Evolutionary conservation across 2,113 vertebrate genomes (phyloP), one percentile per base, ranked within the genome.

Genomic region (Dascyllus trimaculatus): DNA sequence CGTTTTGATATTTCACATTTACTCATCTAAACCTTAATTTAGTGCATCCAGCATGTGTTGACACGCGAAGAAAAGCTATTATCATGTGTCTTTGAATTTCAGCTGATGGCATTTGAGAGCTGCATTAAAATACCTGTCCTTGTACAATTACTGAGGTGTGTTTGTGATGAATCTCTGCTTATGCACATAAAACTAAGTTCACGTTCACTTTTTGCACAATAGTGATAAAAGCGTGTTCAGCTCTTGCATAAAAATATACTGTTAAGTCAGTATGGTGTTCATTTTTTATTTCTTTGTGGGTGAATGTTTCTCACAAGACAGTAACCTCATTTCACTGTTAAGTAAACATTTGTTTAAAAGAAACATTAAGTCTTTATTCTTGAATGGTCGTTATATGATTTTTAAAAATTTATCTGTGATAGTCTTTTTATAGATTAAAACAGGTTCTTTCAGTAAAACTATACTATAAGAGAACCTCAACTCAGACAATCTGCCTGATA

Each of bases 21-120:
- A 83, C 89, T 90, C 86, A 61, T 92, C 90, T 92, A 92, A 93
- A 93, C 85, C 90, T 93, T 91, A 69, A 90, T 93, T 93, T 87
- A 81, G 84, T 81, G 77, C 76, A 85, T 75, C 59, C 74, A 65
- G 88, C 71, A 81, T 62, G 68, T 88, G 90, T 84, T 92, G 90
- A 91, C 90, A 85, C 15, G 81, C 67, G 48, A 67, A 90, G 71
- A 91, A 90, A 90, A 87, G 84, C 48, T 56, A 72, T 86, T 76
- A 80, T 71, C 75, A 79, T 43, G 59, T 54, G 65, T 78, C 81
- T 92, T 88, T 91, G 80, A 82, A 85, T 82, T 88, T 78, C 78
- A 81, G 75, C 57, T 85, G 78, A 88, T 85, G 73, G 75, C 75
- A 80, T 90, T 89, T 87, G 54, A 76, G 89, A 78, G 84, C 79